Percentiles rank a stretch among this genome's conserved stretches.
Conservation (phyloP, 2,888 invertebrate species). For the Oscheius myriophilus region DNA sequence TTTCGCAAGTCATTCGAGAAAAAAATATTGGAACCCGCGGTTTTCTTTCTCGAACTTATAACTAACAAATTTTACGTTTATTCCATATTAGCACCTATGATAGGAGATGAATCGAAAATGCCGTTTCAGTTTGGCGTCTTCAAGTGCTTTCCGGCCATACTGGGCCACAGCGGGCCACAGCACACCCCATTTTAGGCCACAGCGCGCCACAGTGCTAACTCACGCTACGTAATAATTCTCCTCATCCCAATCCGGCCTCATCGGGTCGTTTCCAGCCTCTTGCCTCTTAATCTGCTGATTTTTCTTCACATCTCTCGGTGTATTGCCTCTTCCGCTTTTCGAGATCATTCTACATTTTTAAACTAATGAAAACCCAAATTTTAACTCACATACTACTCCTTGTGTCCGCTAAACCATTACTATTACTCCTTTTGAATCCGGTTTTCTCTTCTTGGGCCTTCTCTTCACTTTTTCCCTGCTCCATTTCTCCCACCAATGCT, state of each 20-base stretch:
- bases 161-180: too few relatives aligned
- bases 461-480: background rate
- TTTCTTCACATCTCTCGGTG: conserved; percentile 20
- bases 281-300: background rate
- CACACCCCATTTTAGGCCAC: too few relatives aligned
- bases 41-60: too few relatives aligned
- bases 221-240: background rate
- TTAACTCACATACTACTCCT: conserved; percentile 27
- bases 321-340: conserved; percentile 21
- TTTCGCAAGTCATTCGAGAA: too few relatives aligned
- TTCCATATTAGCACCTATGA: too few relatives aligned
- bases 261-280: conserved; percentile 11
- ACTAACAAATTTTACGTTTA: too few relatives aligned
- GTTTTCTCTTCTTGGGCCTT: background rate
- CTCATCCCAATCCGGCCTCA: conserved; percentile 21
- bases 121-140: too few relatives aligned
- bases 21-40: too few relatives aligned
- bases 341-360: conserved; percentile 28
- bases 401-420: conserved; percentile 19
- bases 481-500: background rate
- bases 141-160: too few relatives aligned
- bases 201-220: too few relatives aligned
- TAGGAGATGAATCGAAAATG: too few relatives aligned
- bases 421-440: conserved; percentile 12
- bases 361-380: background rate